phyloP scores from a whole-genome alignment of 2,888 invertebrate genomes.

The Apodemia duryi region DNA sequence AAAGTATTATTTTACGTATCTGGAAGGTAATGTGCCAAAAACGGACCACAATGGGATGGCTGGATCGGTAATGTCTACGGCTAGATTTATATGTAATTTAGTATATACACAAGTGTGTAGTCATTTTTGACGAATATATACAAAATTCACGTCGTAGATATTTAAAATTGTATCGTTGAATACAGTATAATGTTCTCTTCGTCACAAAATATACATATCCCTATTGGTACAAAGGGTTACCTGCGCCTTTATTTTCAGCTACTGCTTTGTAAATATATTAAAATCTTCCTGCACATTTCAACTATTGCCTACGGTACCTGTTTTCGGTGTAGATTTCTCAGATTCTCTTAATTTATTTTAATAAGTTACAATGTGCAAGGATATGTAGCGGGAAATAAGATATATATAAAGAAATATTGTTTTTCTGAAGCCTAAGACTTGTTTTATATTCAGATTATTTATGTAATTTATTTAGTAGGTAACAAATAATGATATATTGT shows the following conservation, averaged over 20 bases:
- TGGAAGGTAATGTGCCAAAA: constrained; percentile 68
- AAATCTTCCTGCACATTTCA: constrained; percentile 37
- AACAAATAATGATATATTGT: constrained; percentile 51
- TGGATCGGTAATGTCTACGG: constrained; percentile 44
- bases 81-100: constrained; percentile 26
- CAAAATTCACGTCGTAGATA: constrained; percentile 7
- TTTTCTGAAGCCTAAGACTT: constrained; percentile 73
- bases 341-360: constrained; percentile 18
- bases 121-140: constrained; percentile 4
- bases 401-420: constrained; percentile 18
- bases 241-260: constrained; percentile 54
- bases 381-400: constrained; percentile 32
- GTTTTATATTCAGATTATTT: constrained; percentile 77
- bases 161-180: constrained; percentile 16
- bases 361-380: constrained; percentile 21
- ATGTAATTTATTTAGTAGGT: constrained; percentile 76
- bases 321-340: constrained; percentile 14
- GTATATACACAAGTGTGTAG: constrained; percentile 42
- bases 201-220: constrained; percentile 51
- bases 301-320: constrained; percentile 18
- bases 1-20: constrained; percentile 61
- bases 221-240: constrained; percentile 62
- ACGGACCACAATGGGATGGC: constrained; percentile 58
- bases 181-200: constrained; percentile 23
- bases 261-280: constrained; percentile 60